A percentile compares a stretch with the other conserved stretches of the same genome.
phyloP scores from a whole-genome alignment of 1,140 invertebrate genomes.

The Drosophila oshimai region DNA sequence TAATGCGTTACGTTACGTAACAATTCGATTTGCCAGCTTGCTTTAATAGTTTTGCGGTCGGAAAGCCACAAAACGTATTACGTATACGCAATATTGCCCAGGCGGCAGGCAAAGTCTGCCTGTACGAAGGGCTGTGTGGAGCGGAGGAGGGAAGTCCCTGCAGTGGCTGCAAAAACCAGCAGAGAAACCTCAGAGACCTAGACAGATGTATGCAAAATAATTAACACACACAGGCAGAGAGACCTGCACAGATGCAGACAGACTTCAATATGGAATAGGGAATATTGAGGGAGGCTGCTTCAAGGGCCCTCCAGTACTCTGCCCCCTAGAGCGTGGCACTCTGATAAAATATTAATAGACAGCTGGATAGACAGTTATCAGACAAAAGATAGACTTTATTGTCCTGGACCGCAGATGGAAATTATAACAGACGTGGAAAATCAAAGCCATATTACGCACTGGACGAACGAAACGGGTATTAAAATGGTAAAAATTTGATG shows the following conservation, averaged over 20 bases:
- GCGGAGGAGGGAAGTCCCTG: neutral
- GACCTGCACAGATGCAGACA: neutral
- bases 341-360: slow-evolving; percentile 82
- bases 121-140: neutral
- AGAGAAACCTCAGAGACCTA: slow-evolving; percentile 18
- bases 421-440: slow-evolving; percentile 76
- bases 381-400: slow-evolving; percentile 82
- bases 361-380: slow-evolving; percentile 81
- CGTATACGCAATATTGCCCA: slow-evolving; percentile 69
- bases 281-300: too few species aligned
- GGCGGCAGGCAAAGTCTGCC: slow-evolving; percentile 46
- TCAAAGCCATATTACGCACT: too few species aligned
- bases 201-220: slow-evolving; percentile 70
- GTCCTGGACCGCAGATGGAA: slow-evolving; percentile 68
- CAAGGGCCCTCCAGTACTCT: slow-evolving; percentile 23
- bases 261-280: slow-evolving; percentile 8
- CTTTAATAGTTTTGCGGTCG: slow-evolving; percentile 76
- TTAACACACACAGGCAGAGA: slow-evolving; percentile 56
- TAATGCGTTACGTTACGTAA: slow-evolving; percentile 60
- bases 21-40: slow-evolving; percentile 74
- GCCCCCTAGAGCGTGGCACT: slow-evolving; percentile 42
- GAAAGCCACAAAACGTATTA: slow-evolving; percentile 74
- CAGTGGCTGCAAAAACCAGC: slow-evolving; percentile 11
- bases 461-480: too few species aligned
- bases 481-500: too few species aligned